Base-by-base conservation (phyloP, 2,888 invertebrate genomes). In the Caenorhabditis virilis region DNA sequence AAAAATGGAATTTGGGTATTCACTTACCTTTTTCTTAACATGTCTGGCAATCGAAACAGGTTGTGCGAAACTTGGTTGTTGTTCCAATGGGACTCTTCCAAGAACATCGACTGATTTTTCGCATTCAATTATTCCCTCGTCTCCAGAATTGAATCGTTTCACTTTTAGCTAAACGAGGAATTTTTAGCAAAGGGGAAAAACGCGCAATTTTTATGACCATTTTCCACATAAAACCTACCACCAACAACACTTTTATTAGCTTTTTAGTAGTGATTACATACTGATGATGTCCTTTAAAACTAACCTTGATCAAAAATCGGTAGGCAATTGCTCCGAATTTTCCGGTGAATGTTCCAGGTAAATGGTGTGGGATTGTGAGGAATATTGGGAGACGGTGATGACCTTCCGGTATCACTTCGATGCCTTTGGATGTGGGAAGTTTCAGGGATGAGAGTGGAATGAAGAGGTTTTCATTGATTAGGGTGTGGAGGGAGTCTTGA, bases 271-370 rank as follows among this genome's bases (percentile, higher is more conserved):
- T 20, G n/a, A 20, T n/a, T 36, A 15, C 13, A 36, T 15, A 16
- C 16, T 16, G 13, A 9, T 30, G 30, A 9, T 30, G 9, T 9
- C 9, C 30, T 30, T 30, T 30, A 38, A 39, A 20, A 20, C n/a
- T 5, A 16, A 72, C 69, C 49, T 69, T 69, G 13, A 69, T 47
- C 20, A 58, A 35, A 18, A 66, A 55, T 36, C 72, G 49, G 48
- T 69, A 72, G 20, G 64, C 69, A 42, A 72, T 72, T 5, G 72
- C 72, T 46, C 72, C 72, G 18, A 42, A 58, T 51, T 69, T 69
- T 16, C 59, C 72, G 6, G 53, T 55, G 38, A 72, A 67, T 1
- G 72, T 66, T n/a, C 72, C 72, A 1, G 72, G 72, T 36, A 68
- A 50, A 36, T 69, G 55, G 30, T 58, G 59, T 1, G 72, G 66